Percentiles rank a stretch among this genome's conserved stretches.
These are phyloP conservation scores for Arge pagana DNA, from an alignment of 2,888 invertebrate species.

Conservation along the genomic window DNA sequence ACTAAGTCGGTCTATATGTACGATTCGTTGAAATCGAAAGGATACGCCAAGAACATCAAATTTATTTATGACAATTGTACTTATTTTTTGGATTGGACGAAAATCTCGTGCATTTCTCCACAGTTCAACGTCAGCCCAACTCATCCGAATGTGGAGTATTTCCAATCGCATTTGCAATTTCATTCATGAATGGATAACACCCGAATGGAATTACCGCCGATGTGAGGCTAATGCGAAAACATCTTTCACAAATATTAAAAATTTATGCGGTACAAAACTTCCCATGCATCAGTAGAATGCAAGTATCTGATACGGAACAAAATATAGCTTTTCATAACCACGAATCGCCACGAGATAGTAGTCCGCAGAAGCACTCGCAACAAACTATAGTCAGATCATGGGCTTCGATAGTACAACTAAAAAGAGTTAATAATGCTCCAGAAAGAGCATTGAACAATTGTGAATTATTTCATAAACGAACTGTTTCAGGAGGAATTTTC, in stretches of 20 bases:
- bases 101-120: conserved; percentile 14
- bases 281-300: background rate
- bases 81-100: conserved; percentile 14
- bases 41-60: conserved; percentile 19
- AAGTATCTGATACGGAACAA: background rate
- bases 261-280: background rate
- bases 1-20: conserved; percentile 21
- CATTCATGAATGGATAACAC: conserved; percentile 22
- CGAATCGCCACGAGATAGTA: background rate
- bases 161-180: conserved; percentile 22
- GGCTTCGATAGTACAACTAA: no score
- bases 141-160: conserved; percentile 21
- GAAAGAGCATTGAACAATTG: no score
- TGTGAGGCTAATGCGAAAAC: conserved; percentile 25
- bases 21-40: conserved; percentile 19
- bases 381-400: background rate
- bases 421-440: no score
- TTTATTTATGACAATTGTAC: conserved; percentile 20
- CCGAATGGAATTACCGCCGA: conserved; percentile 26
- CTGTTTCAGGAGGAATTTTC: no score
- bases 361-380: background rate
- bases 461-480: no score
- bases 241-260: conserved; percentile 3
- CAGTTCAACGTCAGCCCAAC: conserved; percentile 23
- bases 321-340: background rate